phyloP scores from a whole-genome alignment of 2,888 invertebrate genomes.

The Hyles lineata region DNA sequence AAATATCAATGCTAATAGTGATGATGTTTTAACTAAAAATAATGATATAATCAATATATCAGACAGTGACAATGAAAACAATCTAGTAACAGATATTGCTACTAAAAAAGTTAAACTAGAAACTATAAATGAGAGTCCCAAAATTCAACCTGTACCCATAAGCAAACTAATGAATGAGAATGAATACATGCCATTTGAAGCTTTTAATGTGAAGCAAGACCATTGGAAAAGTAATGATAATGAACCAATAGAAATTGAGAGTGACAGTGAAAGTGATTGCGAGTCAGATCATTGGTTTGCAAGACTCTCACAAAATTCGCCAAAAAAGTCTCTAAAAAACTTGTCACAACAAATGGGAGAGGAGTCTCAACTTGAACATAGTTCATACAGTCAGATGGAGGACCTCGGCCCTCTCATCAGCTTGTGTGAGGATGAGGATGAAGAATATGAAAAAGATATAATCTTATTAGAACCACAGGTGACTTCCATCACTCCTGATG shows the following conservation, averaged over 20 bases:
- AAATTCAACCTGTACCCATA: conserved; percentile 40
- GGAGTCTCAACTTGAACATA: conserved; percentile 57
- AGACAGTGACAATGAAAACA: conserved; percentile 25
- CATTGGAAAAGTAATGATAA: conserved; percentile 67
- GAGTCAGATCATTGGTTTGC: conserved; percentile 81
- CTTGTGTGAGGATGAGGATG: conserved; percentile 47
- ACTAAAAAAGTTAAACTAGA: conserved; percentile 60
- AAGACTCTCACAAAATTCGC: conserved; percentile 82
- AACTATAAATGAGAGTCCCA: conserved; percentile 46
- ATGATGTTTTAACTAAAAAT: conserved; percentile 38
- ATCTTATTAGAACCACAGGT: conserved; percentile 53
- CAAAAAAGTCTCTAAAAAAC: conserved; percentile 67
- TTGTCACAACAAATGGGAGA: conserved; percentile 41
- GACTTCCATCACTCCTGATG: neutral
- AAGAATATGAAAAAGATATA: conserved; percentile 64
- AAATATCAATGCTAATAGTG: conserved; percentile 31
- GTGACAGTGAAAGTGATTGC: conserved; percentile 81
- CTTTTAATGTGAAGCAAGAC: conserved; percentile 74
- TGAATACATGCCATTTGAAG: conserved; percentile 67
- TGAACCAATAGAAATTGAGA: conserved; percentile 70
- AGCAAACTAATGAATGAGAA: conserved; percentile 60
- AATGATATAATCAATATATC: conserved; percentile 51
- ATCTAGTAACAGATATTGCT: neutral
- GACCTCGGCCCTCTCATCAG: conserved; percentile 48
- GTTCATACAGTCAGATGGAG: conserved; percentile 76